phyloP scores from a whole-genome alignment of 2,888 invertebrate genomes.

The Catotricha subobsoleta region DNA sequence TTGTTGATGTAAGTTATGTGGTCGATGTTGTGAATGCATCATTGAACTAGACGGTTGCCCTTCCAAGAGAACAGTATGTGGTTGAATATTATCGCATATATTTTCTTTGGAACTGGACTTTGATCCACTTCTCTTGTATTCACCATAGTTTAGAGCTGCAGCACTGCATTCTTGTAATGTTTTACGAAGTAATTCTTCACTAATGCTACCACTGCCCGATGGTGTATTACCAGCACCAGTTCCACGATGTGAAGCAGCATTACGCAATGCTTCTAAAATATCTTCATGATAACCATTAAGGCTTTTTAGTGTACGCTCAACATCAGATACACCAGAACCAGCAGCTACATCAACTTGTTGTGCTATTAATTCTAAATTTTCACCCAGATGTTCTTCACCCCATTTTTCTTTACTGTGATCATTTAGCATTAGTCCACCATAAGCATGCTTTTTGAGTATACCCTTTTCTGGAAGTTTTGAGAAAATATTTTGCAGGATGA shows the following conservation, averaged over 20 bases:
- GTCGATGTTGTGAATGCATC: conserved; percentile 24
- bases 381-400: conserved; percentile 48
- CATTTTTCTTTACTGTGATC: conserved; percentile 55
- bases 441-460: conserved; percentile 71
- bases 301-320: conserved; percentile 73
- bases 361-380: conserved; percentile 47
- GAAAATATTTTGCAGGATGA: neutral
- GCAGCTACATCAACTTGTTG: conserved; percentile 39
- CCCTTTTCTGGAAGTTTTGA: conserved; percentile 62
- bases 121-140: conserved; percentile 38
- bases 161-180: conserved; percentile 42
- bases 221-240: conserved; percentile 39
- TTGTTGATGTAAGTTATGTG: conserved; percentile 4
- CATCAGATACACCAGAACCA: conserved; percentile 44
- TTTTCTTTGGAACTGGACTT: conserved; percentile 50
- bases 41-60: conserved; percentile 17
- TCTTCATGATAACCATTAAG: conserved; percentile 86
- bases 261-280: conserved; percentile 73
- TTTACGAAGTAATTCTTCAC: conserved; percentile 49
- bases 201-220: conserved; percentile 44
- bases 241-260: conserved; percentile 56
- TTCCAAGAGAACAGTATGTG: conserved; percentile 35
- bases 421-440: conserved; percentile 57
- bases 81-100: conserved; percentile 49
- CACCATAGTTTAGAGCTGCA: conserved; percentile 33